A percentile compares a stretch with the other conserved stretches of the same genome.
phyloP scores from a whole-genome alignment of 2,888 invertebrate genomes.

The Trissonchulus latispiculum region DNA sequence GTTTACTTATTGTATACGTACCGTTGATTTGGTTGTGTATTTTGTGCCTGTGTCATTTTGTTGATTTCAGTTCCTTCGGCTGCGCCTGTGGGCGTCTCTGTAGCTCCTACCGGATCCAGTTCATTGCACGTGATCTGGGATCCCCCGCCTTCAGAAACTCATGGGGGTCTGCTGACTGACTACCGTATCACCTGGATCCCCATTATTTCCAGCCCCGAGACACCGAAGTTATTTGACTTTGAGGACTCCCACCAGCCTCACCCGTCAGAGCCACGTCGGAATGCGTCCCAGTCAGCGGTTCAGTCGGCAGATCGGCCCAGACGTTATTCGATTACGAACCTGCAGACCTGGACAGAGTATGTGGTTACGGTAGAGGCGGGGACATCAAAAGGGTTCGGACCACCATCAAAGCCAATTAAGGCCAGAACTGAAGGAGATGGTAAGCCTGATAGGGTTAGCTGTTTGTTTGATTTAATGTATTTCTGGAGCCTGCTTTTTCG shows the following conservation, averaged over 20 bases:
- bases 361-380: slow-evolving; percentile 92
- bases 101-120: slow-evolving; percentile 74
- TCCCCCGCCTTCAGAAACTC: slow-evolving; percentile 63
- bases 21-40: slow-evolving; percentile 22
- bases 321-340: slow-evolving; percentile 67
- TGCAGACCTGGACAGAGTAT: slow-evolving; percentile 90
- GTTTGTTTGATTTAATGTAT: too few species aligned
- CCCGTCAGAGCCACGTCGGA: background rate
- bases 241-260: too few species aligned
- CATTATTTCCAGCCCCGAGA: too few species aligned
- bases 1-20: slow-evolving; percentile 12
- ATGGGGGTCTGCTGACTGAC: slow-evolving; percentile 59
- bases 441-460: too few species aligned
- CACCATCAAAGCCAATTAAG: slow-evolving; percentile 76
- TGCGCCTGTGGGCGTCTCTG: slow-evolving; percentile 85
- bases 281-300: slow-evolving; percentile 52
- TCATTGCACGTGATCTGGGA: slow-evolving; percentile 81
- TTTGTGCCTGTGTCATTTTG: slow-evolving; percentile 20
- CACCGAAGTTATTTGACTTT: too few species aligned
- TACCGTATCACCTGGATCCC: slow-evolving; percentile 72
- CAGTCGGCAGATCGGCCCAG: slow-evolving; percentile 39
- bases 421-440: slow-evolving; percentile 96
- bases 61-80: slow-evolving; percentile 73
- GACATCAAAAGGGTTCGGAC: slow-evolving; percentile 91
- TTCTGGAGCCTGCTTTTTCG: too few species aligned